These are phyloP conservation scores for Oryzias woworae DNA, from an alignment of 2,113 vertebrate genomes.

Conservation along the genomic window DNA sequence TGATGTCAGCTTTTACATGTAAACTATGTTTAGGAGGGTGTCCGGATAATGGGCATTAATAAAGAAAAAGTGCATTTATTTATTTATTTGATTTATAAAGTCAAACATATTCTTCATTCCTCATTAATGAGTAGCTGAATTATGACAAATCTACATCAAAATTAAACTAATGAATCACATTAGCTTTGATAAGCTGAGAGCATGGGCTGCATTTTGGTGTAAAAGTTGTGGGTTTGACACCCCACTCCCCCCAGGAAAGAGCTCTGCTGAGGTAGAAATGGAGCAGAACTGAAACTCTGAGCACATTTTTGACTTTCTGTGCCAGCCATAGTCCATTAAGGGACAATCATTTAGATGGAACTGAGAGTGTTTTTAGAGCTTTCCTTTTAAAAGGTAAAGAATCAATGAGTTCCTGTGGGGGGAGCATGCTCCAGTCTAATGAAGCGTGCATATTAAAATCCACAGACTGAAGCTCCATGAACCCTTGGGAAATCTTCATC, in stretches of 20 bases:
- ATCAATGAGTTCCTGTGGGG: conserved; percentile 35
- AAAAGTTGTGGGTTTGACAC: conserved; percentile 13
- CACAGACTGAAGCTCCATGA: conserved; percentile 20
- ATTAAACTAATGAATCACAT: conserved; percentile 49
- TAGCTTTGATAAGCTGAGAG: conserved; percentile 31
- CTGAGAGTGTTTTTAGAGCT: conserved; percentile 24
- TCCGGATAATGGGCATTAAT: no score
- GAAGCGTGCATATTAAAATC: conserved; percentile 14
- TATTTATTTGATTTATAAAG: no score
- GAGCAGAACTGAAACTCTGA: conserved; percentile 19
- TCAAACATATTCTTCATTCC: no score
- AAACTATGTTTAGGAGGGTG: no score
- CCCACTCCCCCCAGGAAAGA: conserved; percentile 1
- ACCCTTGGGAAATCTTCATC: conserved; percentile 10
- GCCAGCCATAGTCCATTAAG: conserved; percentile 36
- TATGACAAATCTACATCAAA: conserved; percentile 25
- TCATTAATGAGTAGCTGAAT: neutral
- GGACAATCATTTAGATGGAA: conserved; percentile 25
- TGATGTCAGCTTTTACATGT: no score
- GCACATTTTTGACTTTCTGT: conserved; percentile 31
- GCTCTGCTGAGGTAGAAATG: conserved; percentile 7
- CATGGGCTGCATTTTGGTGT: no score
- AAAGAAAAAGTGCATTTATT: no score
- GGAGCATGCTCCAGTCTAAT: conserved; percentile 31
- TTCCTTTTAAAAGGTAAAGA: conserved; percentile 32